A percentile compares a stretch with the other conserved stretches of the same genome.
phyloP scores from a whole-genome alignment of 2,113 vertebrate species.

The Glaucidium brasilianum region DNA sequence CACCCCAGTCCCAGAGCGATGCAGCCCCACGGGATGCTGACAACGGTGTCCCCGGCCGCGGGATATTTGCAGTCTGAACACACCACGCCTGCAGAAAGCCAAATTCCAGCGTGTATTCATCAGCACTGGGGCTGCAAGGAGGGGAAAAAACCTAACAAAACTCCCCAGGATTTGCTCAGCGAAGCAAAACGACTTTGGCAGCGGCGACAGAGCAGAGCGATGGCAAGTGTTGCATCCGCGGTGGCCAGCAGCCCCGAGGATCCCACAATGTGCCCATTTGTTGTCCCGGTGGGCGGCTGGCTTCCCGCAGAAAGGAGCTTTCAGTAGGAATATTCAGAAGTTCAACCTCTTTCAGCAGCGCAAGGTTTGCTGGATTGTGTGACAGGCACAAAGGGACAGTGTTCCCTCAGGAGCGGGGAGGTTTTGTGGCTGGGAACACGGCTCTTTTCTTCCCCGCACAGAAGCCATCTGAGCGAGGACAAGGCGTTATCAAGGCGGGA shows the following conservation, averaged over 20 bases:
- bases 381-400: constrained; percentile 18
- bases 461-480: not conserved
- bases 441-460: not conserved
- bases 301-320: not conserved
- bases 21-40: fast-evolving
- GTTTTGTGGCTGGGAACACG: not conserved
- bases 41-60: fast-evolving
- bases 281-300: not conserved
- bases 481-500: not conserved
- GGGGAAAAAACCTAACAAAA: not conserved
- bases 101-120: not conserved
- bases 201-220: not conserved
- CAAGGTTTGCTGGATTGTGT: not conserved
- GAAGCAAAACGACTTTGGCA: not conserved
- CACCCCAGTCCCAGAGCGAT: fast-evolving
- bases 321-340: not conserved
- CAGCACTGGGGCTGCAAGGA: not conserved
- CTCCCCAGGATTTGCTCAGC: not conserved
- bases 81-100: not conserved
- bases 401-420: not conserved
- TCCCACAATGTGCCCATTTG: constrained; percentile 7
- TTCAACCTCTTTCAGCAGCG: not conserved
- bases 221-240: not conserved
- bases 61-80: not conserved
- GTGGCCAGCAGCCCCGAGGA: not conserved